Evolutionary conservation across 2,888 invertebrate genomes (phyloP).

Genomic region (Cerceris ruficornis): DNA sequence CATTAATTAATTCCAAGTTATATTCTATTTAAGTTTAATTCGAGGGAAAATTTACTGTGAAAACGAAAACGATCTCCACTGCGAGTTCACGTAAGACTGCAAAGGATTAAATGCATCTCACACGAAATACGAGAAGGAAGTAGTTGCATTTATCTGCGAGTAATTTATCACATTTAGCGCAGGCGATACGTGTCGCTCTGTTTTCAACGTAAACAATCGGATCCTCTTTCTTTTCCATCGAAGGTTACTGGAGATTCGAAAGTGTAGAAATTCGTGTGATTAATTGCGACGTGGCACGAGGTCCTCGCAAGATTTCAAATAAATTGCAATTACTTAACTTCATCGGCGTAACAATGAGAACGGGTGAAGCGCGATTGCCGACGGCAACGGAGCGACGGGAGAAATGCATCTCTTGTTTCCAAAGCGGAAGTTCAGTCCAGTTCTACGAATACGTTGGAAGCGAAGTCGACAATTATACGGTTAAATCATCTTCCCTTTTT

Average conservation of each 20-base stretch:
- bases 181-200: background rate
- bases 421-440: background rate
- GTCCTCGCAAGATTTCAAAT: background rate
- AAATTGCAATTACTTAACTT: background rate
- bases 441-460: too few species aligned
- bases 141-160: background rate
- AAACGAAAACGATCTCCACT: too few species aligned
- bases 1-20: too few species aligned
- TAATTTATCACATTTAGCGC: background rate
- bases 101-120: background rate
- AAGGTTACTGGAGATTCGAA: background rate
- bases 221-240: background rate
- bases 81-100: too few species aligned
- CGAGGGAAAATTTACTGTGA: too few species aligned
- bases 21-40: too few species aligned
- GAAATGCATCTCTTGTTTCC: background rate
- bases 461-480: too few species aligned
- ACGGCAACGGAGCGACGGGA: constrained; percentile 36
- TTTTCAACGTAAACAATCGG: background rate
- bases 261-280: background rate
- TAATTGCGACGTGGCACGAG: background rate
- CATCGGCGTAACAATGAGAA: background rate
- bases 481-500: too few species aligned
- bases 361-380: constrained; percentile 13
- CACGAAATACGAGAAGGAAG: background rate